Base-by-base conservation (phyloP, 2,888 invertebrate genomes). In the Oasisia sp. region DNA sequence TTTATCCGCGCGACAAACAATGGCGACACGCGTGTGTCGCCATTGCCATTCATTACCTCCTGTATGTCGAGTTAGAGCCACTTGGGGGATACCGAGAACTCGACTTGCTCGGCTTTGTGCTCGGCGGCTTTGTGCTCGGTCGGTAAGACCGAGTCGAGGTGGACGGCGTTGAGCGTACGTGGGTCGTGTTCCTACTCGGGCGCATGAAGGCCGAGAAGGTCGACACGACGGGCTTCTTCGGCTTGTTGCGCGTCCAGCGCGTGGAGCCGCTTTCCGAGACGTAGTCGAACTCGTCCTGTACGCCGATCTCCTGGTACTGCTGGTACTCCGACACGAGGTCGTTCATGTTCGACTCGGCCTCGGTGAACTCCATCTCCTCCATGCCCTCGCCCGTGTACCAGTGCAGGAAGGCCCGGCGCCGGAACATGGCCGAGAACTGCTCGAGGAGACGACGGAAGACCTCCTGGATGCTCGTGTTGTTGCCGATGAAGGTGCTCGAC, bases 401-500 rank as follows among this genome's bases (percentile, higher is more conserved):
- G 44, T 90, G 90, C 90, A 90, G 27, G 90, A 90, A 90, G 3
- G 90, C 90, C 89, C 90, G 94, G 74, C 74, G 74, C 19, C 74
- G 74, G 74, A 74, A 74, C 74, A 74, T 74, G 14, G 74, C 74
- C 19, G 93, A 94, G 90, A 94, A 94, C 91, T 94, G 94, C 90
- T 94, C 94, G 8, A 91, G 44, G 14, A 94, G 90, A 14, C 94
- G 93, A 91, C 94, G 94, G 92, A 94, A 94, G 45, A 94, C 38
- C 45, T 94, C 93, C 93, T 96, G 96, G 93, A 96, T 96, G 93
- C 96, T 95, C n/a, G 96, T 96, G 93, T 94, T 95, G 95, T 96
- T 96, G 19, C 96, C 98, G 96, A 99, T 98, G 97, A 99, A 99
- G 91, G 99, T 99, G 94, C 98, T 98, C 2, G 98, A 98, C 98